Evolutionary conservation across 2,797 vertebrate species (phyloP), one percentile per base, ranked within the genome.

Genomic region (Pipistrellus nathusii): DNA sequence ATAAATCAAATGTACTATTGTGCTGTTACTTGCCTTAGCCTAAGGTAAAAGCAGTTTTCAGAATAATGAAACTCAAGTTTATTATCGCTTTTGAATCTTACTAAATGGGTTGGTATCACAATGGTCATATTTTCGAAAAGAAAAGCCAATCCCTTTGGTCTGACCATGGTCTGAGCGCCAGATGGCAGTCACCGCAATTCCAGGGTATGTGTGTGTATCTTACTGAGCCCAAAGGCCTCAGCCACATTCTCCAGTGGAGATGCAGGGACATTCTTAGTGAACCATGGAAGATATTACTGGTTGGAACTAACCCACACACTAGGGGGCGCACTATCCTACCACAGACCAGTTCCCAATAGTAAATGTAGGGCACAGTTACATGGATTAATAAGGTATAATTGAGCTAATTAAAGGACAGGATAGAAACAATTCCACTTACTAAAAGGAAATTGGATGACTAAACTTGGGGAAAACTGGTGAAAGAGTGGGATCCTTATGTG

Each of bases 381-480:
- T 6, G 10, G 15, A 9, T 64, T 55, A 83, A 69, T 15, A 64
- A 2, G 0, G 68, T 27, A 57, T 51, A 30, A 23, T 1, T 77
- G 38, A 59, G 27, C n/a, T 32, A 14, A 14, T 69, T 48, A 53
- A 69, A 32, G 3, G 1, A 6, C 59, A 62, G 59, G 27, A 62
- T 27, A 35, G 9, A 73, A 51, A 76, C 10, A 4, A 81, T 30
- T 18, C 78, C 44, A 27, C 48, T 78, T 59, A 30, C 30, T 55
- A 23, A 57, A 95, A 77, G 93, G n/a, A 93, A 94, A 88, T 2
- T 55, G 3, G 32, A 76, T 71, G 23, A 76, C 30, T 66, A 55
- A 92, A 46, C 62, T 25, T 85, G 57, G n/a, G 48, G 75, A 75
- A 77, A 81, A 38, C 32, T 51, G 59, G 32, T 38, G 27, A 88